phyloP scores from a whole-genome alignment of 2,888 invertebrate species.

The Leptinotarsa rubiginosa region DNA sequence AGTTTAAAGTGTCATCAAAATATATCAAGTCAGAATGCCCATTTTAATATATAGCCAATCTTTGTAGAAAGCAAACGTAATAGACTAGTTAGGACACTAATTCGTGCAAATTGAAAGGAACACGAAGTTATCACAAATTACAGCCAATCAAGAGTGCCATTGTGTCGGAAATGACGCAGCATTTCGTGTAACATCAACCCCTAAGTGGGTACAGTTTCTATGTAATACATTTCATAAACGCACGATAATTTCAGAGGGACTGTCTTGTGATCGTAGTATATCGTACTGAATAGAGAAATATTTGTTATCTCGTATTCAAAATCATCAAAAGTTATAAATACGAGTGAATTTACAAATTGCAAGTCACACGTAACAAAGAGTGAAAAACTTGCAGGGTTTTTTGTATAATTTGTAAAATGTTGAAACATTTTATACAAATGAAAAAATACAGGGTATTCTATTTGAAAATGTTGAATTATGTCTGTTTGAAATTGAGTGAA shows the following conservation, averaged over 20 bases:
- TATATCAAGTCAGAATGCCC: background rate
- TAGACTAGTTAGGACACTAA: constrained; percentile 33
- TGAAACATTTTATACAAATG: no score
- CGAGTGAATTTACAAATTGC: no score
- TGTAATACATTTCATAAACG: constrained; percentile 37
- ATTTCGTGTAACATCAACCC: constrained; percentile 29
- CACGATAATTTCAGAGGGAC: constrained; percentile 25
- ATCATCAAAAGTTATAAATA: no score
- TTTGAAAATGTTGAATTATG: no score
- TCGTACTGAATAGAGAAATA: constrained; percentile 20
- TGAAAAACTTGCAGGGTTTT: no score
- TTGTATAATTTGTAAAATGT: no score
- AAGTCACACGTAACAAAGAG: no score
- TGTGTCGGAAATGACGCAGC: constrained; percentile 35
- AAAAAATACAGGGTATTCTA: no score
- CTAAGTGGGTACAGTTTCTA: constrained; percentile 34
- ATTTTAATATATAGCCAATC: background rate
- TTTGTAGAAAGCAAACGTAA: constrained; percentile 31
- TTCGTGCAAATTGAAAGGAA: constrained; percentile 38
- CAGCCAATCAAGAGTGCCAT: constrained; percentile 37
- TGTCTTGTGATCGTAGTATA: background rate
- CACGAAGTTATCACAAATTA: constrained; percentile 36
- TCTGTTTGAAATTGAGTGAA: no score
- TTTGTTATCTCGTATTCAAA: constrained; percentile 23
- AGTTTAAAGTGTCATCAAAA: background rate